Conservation (phyloP, 2,888 invertebrate species). For the Himalopsyche kuldschensis region DNA sequence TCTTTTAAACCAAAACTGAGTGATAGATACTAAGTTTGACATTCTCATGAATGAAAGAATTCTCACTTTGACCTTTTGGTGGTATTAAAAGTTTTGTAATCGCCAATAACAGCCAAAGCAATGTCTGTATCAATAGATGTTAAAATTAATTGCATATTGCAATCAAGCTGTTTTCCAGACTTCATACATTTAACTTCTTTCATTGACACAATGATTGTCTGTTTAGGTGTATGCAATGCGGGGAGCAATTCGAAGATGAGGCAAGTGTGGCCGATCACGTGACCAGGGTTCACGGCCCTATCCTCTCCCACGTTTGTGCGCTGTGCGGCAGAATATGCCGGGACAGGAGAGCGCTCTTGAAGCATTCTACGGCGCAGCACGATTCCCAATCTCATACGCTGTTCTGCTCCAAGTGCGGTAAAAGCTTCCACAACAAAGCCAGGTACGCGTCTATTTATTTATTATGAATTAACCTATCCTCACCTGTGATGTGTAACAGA, state of each 20-base stretch:
- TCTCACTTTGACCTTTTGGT: no score
- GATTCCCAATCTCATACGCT: slow-evolving; percentile 56
- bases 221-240: slow-evolving; percentile 64
- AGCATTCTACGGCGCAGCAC: slow-evolving; percentile 55
- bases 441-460: slow-evolving; percentile 44
- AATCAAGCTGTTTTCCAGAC: no score
- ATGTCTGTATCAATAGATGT: no score
- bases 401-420: slow-evolving; percentile 69
- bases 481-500: no score
- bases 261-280: slow-evolving; percentile 66
- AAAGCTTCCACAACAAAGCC: slow-evolving; percentile 72
- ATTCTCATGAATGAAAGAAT: no score
- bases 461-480: no score
- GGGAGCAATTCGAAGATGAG: slow-evolving; percentile 65
- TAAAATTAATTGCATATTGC: no score
- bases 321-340: slow-evolving; percentile 70
- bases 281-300: slow-evolving; percentile 61
- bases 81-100: no score
- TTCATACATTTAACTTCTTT: no score
- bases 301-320: slow-evolving; percentile 67
- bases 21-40: no score
- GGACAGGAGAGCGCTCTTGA: slow-evolving; percentile 66
- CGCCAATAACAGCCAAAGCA: no score
- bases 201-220: neutral
- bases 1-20: no score